Conservation (phyloP, 2,113 vertebrate species). For the Neolamprologus sp. region DNA sequence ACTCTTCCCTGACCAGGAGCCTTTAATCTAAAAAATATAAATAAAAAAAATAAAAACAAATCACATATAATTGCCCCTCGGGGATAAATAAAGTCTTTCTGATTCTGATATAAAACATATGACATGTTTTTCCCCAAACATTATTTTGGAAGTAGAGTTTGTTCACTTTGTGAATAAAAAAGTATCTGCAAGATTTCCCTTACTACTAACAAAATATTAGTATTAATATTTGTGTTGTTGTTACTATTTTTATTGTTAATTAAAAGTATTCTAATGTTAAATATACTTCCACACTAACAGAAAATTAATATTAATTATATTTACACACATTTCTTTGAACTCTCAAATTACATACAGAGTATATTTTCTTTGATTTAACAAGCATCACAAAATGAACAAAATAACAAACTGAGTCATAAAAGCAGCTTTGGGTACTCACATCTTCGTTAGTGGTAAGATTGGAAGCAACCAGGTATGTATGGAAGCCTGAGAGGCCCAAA, state of each 20-base stretch:
- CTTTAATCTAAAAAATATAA: constrained; percentile 81
- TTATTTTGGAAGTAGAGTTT: not conserved
- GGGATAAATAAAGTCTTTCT: not conserved
- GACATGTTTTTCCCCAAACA: not conserved
- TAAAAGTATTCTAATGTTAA: not conserved
- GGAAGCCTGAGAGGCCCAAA: constrained; percentile 97
- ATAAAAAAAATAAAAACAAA: not conserved
- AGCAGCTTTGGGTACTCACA: constrained; percentile 71
- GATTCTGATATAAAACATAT: not conserved
- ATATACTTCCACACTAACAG: not conserved
- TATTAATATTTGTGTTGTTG: not conserved
- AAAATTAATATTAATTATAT: not conserved
- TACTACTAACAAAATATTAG: not conserved
- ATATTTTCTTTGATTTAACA: not conserved
- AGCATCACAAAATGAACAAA: not conserved
- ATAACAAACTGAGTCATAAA: not conserved
- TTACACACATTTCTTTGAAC: not conserved
- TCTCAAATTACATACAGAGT: not conserved
- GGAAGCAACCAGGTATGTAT: constrained; percentile 93
- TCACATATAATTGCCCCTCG: not conserved
- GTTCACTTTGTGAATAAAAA: not conserved
- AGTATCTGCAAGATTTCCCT: not conserved
- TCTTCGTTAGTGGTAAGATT: constrained; percentile 96
- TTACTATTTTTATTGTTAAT: not conserved
- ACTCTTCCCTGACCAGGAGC: constrained; percentile 90